These are phyloP conservation scores for Sigmodon hispidus DNA, from an alignment of 2,113 vertebrate species.

Conservation along the genomic window DNA sequence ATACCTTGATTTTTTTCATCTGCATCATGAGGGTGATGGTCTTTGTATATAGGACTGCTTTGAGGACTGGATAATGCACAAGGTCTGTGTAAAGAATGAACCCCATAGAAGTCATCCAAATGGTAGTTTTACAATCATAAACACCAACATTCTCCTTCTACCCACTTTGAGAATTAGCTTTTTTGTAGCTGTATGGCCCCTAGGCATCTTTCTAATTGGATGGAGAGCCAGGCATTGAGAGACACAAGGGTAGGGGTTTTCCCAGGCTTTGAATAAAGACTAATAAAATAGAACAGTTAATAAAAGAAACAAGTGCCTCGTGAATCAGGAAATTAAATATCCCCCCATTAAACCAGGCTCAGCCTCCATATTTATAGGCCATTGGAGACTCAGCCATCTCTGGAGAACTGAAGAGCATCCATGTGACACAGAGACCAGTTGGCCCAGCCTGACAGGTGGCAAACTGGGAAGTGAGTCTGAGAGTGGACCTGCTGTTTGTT, in stretches of 20 bases:
- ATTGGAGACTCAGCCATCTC: neutral
- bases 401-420: neutral
- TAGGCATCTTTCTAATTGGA: neutral
- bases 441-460: neutral
- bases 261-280: neutral
- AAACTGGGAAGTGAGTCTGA: neutral
- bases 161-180: neutral
- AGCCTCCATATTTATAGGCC: neutral
- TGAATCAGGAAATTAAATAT: slow-evolving; percentile 66
- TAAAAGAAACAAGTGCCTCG: slow-evolving; percentile 64
- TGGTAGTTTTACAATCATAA: neutral
- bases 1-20: neutral
- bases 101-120: neutral
- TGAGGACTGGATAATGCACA: neutral
- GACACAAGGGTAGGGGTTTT: neutral
- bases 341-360: slow-evolving; percentile 42
- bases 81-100: neutral
- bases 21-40: neutral
- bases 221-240: neutral
- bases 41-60: neutral
- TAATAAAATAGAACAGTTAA: slow-evolving; percentile 71
- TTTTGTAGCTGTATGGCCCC: neutral
- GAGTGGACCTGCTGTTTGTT: neutral
- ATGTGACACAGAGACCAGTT: neutral
- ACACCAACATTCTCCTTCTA: neutral